phyloP scores from a whole-genome alignment of 2,797 vertebrate species.

The Sorex maritimensis region DNA sequence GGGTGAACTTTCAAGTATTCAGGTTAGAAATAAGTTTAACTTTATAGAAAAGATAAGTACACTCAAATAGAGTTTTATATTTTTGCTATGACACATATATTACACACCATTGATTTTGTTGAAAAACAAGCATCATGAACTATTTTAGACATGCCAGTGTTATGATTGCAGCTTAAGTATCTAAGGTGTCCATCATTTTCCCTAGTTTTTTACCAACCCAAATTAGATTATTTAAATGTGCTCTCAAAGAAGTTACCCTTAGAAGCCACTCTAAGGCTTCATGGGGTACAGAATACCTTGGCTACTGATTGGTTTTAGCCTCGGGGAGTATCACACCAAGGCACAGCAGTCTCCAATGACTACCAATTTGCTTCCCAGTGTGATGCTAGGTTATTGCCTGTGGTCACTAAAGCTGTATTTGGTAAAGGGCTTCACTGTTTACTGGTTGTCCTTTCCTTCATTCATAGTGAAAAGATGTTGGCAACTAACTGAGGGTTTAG shows the following conservation, averaged over 20 bases:
- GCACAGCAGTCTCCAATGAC: slow-evolving; percentile 74
- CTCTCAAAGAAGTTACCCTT: slow-evolving; percentile 65
- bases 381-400: slow-evolving; percentile 68
- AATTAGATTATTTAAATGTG: slow-evolving; percentile 80
- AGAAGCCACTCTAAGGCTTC: slow-evolving; percentile 76
- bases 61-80: slow-evolving; percentile 13
- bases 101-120: not conserved
- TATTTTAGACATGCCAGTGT: not conserved
- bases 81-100: not conserved
- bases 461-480: slow-evolving; percentile 20
- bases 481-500: slow-evolving; percentile 27
- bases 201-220: slow-evolving; percentile 41
- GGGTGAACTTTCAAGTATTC: not conserved
- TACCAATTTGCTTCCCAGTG: slow-evolving; percentile 83
- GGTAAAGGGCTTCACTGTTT: slow-evolving; percentile 69
- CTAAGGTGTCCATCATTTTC: slow-evolving; percentile 30
- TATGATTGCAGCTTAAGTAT: not conserved
- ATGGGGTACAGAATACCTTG: slow-evolving; percentile 56
- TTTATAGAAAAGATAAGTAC: not conserved
- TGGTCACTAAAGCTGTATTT: slow-evolving; percentile 51
- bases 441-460: slow-evolving; percentile 70
- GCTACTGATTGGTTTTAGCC: slow-evolving; percentile 78
- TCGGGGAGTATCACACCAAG: slow-evolving; percentile 71
- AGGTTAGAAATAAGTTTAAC: not conserved
- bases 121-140: not conserved